These are phyloP conservation scores for Rhynchophorus ferrugineus DNA, from an alignment of 1,140 invertebrate genomes.

Conservation along the genomic window DNA sequence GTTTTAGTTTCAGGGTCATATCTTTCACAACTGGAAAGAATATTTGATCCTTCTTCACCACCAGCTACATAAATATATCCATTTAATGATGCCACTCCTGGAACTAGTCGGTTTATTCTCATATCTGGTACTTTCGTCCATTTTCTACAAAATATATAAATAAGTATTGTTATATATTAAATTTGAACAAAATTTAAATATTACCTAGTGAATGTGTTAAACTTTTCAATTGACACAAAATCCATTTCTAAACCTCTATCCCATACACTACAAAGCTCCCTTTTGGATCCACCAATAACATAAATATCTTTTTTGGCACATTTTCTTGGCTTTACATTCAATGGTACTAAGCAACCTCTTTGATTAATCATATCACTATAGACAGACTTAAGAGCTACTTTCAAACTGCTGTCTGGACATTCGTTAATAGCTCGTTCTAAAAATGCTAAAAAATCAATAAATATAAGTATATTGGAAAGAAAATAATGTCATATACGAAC, in stretches of 20 bases:
- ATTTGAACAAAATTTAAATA: too few relatives aligned
- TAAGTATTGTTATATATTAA: not conserved
- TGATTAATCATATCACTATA: conserved; percentile 71
- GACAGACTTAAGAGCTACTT: conserved; percentile 72
- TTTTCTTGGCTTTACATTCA: conserved; percentile 67
- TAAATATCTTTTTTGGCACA: conserved; percentile 83
- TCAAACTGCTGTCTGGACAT: conserved; percentile 73
- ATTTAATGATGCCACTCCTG: conserved; percentile 81
- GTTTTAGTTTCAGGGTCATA: conserved; percentile 73
- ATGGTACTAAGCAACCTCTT: conserved; percentile 68
- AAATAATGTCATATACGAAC: conserved; percentile 30
- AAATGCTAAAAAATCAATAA: conserved; percentile 43
- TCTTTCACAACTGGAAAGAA: conserved; percentile 83
- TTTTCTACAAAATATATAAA: conserved; percentile 46
- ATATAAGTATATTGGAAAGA: not conserved
- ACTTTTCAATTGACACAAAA: conserved; percentile 71
- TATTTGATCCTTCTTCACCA: conserved; percentile 84
- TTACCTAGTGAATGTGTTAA: conserved; percentile 67
- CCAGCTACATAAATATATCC: conserved; percentile 87
- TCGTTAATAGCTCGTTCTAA: conserved; percentile 73
- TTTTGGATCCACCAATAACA: conserved; percentile 82
- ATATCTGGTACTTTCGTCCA: conserved; percentile 77
- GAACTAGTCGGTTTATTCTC: conserved; percentile 79
- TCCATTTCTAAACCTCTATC: conserved; percentile 57
- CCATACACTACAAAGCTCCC: conserved; percentile 63